These are phyloP conservation scores for Colinus virginianus DNA, from an alignment of 2,113 vertebrate genomes.

Conservation along the genomic window DNA sequence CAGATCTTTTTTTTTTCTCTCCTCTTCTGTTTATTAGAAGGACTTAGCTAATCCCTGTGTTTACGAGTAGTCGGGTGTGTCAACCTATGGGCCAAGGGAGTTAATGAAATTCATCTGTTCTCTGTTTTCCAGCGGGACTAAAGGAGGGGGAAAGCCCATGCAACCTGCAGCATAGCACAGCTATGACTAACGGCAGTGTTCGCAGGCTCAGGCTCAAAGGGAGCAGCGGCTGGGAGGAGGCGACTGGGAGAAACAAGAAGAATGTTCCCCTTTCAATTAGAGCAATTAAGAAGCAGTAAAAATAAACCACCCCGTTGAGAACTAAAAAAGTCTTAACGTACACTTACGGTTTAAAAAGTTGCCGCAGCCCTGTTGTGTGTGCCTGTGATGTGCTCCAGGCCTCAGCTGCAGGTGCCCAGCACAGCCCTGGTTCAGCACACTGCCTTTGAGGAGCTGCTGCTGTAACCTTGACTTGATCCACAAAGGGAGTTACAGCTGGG, in stretches of 20 bases:
- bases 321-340: conserved; percentile 70
- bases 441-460: not conserved
- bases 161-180: not conserved
- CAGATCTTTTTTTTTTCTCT: not conserved
- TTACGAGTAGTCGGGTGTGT: conserved; percentile 26
- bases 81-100: not conserved
- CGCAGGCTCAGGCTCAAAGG: conserved; percentile 40
- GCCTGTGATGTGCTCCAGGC: not conserved
- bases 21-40: conserved; percentile 34
- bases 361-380: conserved; percentile 25
- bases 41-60: conserved; percentile 26
- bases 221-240: conserved; percentile 31
- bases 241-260: conserved; percentile 50
- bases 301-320: conserved; percentile 69
- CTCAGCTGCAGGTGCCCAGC: not conserved
- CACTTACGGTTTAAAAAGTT: conserved; percentile 61
- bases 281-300: conserved; percentile 77
- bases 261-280: conserved; percentile 72
- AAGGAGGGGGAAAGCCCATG: not conserved
- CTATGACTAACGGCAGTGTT: conserved; percentile 19
- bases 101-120: conserved; percentile 75
- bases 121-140: conserved; percentile 36
- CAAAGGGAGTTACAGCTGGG: not conserved
- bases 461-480: not conserved
- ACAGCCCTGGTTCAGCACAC: not conserved